Base-by-base conservation (phyloP, 1,140 invertebrate genomes). In the Camponotus pennsylvanicus region DNA sequence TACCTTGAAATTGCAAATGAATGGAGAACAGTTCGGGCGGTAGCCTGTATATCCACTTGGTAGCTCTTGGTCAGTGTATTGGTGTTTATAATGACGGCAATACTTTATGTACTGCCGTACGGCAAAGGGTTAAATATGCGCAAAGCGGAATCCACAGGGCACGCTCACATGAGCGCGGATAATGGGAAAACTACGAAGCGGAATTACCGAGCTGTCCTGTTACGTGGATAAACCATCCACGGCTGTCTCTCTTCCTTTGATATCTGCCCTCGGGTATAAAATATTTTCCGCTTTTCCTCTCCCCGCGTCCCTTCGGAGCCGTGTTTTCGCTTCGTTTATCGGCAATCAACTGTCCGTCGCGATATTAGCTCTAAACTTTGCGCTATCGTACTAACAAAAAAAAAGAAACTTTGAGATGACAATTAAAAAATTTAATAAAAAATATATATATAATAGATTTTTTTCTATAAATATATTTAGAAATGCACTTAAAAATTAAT, bases 311-410 rank as follows among this genome's bases (percentile, higher is more conserved):
- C 27, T 15, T 3, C 27, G 32, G 49, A 37, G 57, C 63, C 34
- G 67, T 86, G 42, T 83, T 90, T 89, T 87, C 70, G 82, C 87
- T 88, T 57, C 57, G 86, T 86, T 89, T 87, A 83, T 88, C 83
- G 40, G 27, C 76, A 86, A 87, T 61, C 61, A 70, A 86, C 85
- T 67, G 73, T 78, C 32, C 57, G 49, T 57, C 37, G 59, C 63
- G 45, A 85, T 76, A 76, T 76, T 84, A 80, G 11, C 3, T 9
- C 49, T 42, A 71, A 70, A 57, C 37, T 15, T 57, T 37, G 49
- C 49, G 6, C 49, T 45, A 45, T 2, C 21, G 13, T 9, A 34
- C 0, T 32, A 11, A 27, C 45, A 27, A 52, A 21, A 27, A 57
- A 6, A 18, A 52, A 15, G 45, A 13, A 49, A 0, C 49, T 52